Conservation (phyloP, 2,797 vertebrate genomes). For the Psittacula echo region DNA sequence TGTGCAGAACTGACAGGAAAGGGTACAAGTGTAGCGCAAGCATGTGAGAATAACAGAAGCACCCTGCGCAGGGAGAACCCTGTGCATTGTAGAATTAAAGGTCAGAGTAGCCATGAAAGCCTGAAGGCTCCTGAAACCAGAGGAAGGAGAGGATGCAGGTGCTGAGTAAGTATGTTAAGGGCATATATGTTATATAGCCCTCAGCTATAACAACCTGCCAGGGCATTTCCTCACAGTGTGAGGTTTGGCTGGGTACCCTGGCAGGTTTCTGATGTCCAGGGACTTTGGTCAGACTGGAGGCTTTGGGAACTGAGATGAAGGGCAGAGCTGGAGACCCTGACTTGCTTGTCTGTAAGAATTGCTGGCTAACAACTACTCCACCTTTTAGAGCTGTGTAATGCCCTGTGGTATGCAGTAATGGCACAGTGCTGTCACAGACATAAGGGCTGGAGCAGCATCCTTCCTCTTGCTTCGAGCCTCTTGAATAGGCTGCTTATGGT, state of each 20-base stretch:
- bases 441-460: not conserved
- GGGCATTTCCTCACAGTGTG: not conserved
- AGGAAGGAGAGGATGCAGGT: not conserved
- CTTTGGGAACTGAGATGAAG: not conserved
- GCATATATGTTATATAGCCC: too few relatives aligned
- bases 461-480: not conserved
- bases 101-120: not conserved
- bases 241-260: fast-evolving
- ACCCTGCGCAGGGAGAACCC: not conserved
- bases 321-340: not conserved
- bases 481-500: not conserved
- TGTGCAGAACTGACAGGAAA: not conserved
- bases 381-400: not conserved
- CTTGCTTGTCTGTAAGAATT: not conserved
- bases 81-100: not conserved
- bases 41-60: not conserved
- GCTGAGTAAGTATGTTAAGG: not conserved
- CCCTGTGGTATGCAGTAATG: not conserved
- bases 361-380: not conserved
- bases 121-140: not conserved
- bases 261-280: not conserved
- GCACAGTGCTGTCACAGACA: not conserved
- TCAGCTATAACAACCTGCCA: fast-evolving
- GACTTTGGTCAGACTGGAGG: not conserved
- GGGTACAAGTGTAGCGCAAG: not conserved